Conservation (phyloP, 2,797 vertebrate genomes). For the Cirrhinus mrigala region DNA sequence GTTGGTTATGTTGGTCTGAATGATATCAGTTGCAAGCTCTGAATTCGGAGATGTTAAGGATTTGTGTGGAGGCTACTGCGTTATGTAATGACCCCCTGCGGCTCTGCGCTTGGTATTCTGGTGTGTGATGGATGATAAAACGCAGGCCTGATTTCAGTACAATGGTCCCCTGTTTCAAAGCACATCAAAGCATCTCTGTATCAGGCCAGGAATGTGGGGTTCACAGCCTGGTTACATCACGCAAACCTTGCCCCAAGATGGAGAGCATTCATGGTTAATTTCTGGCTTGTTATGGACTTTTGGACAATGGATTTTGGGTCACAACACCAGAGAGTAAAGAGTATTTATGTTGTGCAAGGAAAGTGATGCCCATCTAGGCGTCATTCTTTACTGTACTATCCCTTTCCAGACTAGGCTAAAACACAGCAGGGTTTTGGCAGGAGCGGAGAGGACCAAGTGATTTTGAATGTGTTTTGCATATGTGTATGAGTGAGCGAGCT, state of each 20-base stretch:
- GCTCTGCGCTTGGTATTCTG: constrained; percentile 58
- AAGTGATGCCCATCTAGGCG: not conserved
- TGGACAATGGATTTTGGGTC: constrained; percentile 47
- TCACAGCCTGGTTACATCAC: constrained; percentile 44
- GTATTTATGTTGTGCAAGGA: not conserved
- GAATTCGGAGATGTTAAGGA: not conserved
- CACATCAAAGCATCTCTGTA: constrained; percentile 74
- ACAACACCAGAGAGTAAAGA: not conserved
- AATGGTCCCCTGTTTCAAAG: constrained; percentile 77
- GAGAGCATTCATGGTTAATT: constrained; percentile 71
- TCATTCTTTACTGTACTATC: constrained; percentile 4
- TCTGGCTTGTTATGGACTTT: constrained; percentile 59
- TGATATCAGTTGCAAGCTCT: not conserved
- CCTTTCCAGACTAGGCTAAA: not conserved
- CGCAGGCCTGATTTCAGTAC: constrained; percentile 66
- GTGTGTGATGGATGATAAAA: constrained; percentile 64
- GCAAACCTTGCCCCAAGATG: constrained; percentile 53
- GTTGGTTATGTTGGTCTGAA: not conserved
- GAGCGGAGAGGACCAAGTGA: constrained; percentile 2
- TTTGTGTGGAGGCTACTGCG: constrained; percentile 18
- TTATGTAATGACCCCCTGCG: constrained; percentile 69
- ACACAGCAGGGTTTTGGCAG: constrained; percentile 8
- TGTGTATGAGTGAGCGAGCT: constrained; percentile 18
- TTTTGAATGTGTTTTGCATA: constrained; percentile 2
- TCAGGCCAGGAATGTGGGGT: constrained; percentile 70